Conservation (phyloP, 2,113 vertebrate species). For the Tragelaphus imberbis region DNA sequence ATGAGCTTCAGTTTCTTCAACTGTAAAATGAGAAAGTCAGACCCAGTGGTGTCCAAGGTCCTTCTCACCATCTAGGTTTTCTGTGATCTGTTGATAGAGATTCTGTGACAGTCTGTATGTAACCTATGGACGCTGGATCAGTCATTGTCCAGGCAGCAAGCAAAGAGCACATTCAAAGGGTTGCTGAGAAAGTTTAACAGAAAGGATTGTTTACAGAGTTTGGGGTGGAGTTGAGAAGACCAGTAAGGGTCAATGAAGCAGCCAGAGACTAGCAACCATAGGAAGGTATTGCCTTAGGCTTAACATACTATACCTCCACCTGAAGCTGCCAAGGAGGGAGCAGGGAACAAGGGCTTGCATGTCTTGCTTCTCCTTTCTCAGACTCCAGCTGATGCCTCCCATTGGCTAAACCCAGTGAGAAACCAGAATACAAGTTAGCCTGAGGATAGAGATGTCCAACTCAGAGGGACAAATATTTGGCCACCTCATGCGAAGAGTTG, state of each 20-base stretch:
- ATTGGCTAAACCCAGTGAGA: background rate
- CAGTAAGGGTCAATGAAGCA: background rate
- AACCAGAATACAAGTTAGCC: background rate
- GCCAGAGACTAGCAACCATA: background rate
- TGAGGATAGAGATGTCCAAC: background rate
- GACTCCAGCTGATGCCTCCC: background rate
- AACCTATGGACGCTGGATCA: background rate
- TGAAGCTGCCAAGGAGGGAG: background rate
- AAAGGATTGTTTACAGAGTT: background rate
- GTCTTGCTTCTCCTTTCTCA: background rate
- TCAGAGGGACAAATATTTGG: background rate
- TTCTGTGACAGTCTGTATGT: no score
- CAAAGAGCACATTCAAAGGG: rapidly evolving
- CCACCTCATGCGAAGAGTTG: no score
- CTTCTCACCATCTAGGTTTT: background rate
- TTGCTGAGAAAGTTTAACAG: background rate
- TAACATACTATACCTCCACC: background rate
- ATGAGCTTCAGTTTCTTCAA: no score
- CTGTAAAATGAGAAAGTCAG: background rate
- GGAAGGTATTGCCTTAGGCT: background rate
- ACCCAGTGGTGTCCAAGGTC: rapidly evolving
- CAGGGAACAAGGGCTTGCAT: no score
- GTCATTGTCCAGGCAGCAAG: background rate
- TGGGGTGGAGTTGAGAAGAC: background rate
- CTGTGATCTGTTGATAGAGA: background rate